Base-by-base conservation (phyloP, 2,113 vertebrate genomes). In the Leuciscus idus region DNA sequence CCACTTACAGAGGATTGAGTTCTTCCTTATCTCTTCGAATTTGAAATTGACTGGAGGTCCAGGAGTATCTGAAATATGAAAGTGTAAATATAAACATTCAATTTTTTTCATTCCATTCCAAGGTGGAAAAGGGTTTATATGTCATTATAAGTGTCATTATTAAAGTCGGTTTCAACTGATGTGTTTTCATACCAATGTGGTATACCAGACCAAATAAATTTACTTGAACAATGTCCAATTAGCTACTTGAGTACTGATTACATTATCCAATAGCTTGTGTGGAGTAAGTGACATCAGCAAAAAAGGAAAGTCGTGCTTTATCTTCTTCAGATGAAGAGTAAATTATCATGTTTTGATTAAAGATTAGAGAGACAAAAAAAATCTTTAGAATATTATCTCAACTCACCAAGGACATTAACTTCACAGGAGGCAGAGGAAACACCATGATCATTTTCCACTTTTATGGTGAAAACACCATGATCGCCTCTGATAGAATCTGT, bases 371-470 rank as follows among this genome's bases (percentile, higher is more conserved):
- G 1, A 82, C 26, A 89, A 55, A 55, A 7, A 21, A 2, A 57
- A 7, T 15, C 52, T 21, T 57, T 57, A 8, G 19, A 57, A 57
- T 57, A 57, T 57, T 57, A 57, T 57, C 6, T 57, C 6, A 57
- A 57, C 94, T 91, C 91, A 99, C 98, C 98, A 55, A 99, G 93
- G 26, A 99, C 95, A 88, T 95, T 97, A 87, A 99, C 98, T 88
- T 96, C 95, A 90, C 98, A 99, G 66, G 96, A 95, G 23, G 96
- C 98, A 61, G 97, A 96, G 76, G 97, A 96, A 0, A 92, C 83
- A 36, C 98, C 98, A 0, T 98, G 98, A 90, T 98, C 96, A 68
- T 99, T 99, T 94, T 99, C 96, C 87, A 94, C 97, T 93, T 97
- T 99, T 90, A 99, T 96, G 83, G 95, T 97, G 92, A 95, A 99